Evolutionary conservation across 2,888 invertebrate species (phyloP).

Genomic region (Melinopterus prodromus): DNA sequence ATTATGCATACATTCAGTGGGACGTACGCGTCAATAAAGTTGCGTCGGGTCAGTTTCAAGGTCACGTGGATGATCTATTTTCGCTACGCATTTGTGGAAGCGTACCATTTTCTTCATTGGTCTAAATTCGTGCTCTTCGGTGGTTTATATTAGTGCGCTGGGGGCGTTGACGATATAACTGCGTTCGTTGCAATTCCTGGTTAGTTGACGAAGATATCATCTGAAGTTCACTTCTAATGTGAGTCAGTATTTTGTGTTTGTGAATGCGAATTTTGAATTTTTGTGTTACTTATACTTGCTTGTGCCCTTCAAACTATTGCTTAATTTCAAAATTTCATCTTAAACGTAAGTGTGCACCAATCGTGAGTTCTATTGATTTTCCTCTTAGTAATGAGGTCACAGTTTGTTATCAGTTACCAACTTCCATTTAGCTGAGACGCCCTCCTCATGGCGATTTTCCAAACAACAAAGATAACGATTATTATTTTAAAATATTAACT

Average conservation of each 20-base stretch:
- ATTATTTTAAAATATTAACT: background rate
- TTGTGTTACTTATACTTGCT: too few relatives aligned
- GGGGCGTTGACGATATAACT: background rate
- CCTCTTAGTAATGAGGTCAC: background rate
- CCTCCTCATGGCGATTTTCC: background rate
- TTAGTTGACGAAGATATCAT: too few relatives aligned
- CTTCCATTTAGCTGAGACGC: background rate
- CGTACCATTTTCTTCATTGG: background rate
- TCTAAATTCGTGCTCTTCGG: background rate
- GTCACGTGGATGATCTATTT: background rate
- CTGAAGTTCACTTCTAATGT: too few relatives aligned
- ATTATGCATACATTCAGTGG: background rate
- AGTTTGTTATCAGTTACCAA: background rate
- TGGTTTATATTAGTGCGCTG: background rate
- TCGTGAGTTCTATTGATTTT: background rate
- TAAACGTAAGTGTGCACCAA: background rate
- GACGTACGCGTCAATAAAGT: background rate
- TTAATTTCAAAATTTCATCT: background rate
- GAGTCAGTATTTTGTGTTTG: too few relatives aligned
- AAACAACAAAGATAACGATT: background rate
- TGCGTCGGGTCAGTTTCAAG: slow-evolving; percentile 4
- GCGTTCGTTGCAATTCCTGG: background rate
- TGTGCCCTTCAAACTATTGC: too few relatives aligned
- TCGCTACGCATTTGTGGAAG: background rate
- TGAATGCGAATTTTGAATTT: too few relatives aligned